phyloP scores from a whole-genome alignment of 2,113 vertebrate genomes.

The Colius striatus region DNA sequence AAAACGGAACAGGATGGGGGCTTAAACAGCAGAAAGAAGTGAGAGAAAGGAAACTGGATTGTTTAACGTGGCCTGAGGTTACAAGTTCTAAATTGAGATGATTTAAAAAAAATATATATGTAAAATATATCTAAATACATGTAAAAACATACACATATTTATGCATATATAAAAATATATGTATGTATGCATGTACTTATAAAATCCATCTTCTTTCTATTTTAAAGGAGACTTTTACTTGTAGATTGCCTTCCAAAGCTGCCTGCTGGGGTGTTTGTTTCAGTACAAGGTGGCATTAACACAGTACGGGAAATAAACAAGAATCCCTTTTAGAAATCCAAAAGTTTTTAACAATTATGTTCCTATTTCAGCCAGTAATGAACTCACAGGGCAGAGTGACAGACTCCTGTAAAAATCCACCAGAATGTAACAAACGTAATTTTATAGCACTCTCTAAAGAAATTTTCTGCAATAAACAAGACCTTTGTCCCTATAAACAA shows the following conservation, averaged over 20 bases:
- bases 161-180: neutral
- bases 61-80: constrained; percentile 52
- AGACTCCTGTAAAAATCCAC: neutral
- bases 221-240: neutral
- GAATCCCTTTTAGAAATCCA: neutral
- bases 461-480: neutral
- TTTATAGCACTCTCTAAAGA: neutral
- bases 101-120: neutral
- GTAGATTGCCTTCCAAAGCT: neutral
- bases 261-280: neutral
- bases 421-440: neutral
- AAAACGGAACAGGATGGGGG: constrained; percentile 72
- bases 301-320: neutral
- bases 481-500: neutral
- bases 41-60: constrained; percentile 70
- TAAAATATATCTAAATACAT: neutral
- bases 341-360: accelerated
- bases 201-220: neutral
- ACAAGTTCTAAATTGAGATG: neutral
- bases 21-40: constrained; percentile 60
- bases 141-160: neutral
- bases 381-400: neutral
- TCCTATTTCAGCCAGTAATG: neutral
- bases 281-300: neutral
- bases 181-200: neutral